Conservation (phyloP, 2,888 invertebrate species). For the Cephus spinipes region DNA sequence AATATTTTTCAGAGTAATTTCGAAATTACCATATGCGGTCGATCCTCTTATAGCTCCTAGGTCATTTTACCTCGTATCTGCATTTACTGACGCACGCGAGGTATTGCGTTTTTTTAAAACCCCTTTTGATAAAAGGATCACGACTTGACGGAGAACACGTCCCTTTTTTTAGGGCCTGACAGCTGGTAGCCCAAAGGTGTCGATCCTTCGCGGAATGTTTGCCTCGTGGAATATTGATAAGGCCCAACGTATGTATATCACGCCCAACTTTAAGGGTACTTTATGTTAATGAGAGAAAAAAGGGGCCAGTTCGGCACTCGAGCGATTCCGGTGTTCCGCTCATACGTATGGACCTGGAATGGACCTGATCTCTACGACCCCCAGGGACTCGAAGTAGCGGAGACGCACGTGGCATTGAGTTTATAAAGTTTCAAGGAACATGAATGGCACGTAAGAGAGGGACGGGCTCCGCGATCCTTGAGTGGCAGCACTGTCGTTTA, state of each 20-base stretch:
- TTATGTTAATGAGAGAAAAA: background rate
- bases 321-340: background rate
- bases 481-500: conserved; percentile 35
- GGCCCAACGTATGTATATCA: background rate
- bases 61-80: background rate
- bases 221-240: background rate
- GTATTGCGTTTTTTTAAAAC: background rate
- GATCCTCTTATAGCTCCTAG: background rate
- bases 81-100: background rate
- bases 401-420: background rate
- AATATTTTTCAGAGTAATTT: background rate
- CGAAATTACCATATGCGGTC: background rate
- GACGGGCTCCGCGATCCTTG: background rate
- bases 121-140: background rate
- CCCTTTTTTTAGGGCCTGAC: background rate
- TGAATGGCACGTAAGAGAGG: background rate
- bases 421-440: background rate
- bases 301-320: background rate
- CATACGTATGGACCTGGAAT: background rate
- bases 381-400: background rate
- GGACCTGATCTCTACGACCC: background rate
- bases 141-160: background rate
- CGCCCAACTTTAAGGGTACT: background rate
- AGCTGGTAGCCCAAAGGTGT: background rate
- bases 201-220: background rate